phyloP scores from a whole-genome alignment of 2,113 vertebrate species.

The Trematocara nigrifrons region DNA sequence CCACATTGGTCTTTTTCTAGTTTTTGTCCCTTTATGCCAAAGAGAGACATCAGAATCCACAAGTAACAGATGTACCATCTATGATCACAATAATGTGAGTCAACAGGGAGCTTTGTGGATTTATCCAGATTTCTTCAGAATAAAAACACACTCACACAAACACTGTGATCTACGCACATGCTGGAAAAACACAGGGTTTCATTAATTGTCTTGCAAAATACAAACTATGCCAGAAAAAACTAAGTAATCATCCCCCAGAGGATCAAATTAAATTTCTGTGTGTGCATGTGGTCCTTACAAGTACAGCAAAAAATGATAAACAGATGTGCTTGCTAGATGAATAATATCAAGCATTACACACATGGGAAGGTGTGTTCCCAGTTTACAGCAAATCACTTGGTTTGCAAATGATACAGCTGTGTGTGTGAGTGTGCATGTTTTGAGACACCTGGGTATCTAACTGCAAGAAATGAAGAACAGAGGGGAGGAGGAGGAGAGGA shows the following conservation, averaged over 20 bases:
- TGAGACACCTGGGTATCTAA: constrained; percentile 26
- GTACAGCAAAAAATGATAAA: not conserved
- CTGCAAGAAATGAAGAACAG: constrained; percentile 10
- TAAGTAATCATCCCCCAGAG: not conserved
- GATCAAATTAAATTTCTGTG: not conserved
- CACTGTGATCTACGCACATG: not conserved
- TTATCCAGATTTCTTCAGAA: not conserved
- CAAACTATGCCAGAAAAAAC: not conserved
- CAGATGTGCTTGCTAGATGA: constrained; percentile 28
- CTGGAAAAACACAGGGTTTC: not conserved
- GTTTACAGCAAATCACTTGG: constrained; percentile 15
- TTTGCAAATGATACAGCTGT: constrained; percentile 30
- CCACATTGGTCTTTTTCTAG: not conserved
- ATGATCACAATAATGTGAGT: not conserved
- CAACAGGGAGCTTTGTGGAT: not conserved
- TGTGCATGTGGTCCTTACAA: not conserved
- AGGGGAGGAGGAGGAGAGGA: not conserved
- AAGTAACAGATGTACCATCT: constrained; percentile 6
- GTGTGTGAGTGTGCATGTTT: not conserved
- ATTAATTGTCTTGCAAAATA: not conserved
- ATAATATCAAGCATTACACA: constrained; percentile 14
- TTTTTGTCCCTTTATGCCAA: not conserved
- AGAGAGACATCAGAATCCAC: not conserved
- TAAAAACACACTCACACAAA: not conserved
- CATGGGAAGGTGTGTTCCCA: not conserved